Evolutionary conservation across 2,888 invertebrate species (phyloP).

Genomic region (Cheilosia urbana): DNA sequence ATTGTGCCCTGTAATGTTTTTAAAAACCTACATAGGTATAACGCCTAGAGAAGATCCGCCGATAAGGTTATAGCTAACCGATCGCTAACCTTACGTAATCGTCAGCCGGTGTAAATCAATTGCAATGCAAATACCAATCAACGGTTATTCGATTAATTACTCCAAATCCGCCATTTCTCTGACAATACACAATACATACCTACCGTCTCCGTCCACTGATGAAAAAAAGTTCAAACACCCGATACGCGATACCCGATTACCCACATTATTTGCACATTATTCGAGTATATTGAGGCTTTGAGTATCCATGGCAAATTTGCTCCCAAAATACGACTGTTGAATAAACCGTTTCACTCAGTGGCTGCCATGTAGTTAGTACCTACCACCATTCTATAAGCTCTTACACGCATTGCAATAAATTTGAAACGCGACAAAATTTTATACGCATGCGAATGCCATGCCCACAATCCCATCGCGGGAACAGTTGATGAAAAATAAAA

Average conservation of each 20-base stretch:
- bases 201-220: not conserved
- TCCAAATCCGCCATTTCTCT: not conserved
- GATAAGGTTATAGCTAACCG: no score
- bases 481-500: conserved; percentile 28
- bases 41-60: no score
- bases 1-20: no score
- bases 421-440: conserved; percentile 60
- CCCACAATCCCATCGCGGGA: not conserved
- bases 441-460: conserved; percentile 14
- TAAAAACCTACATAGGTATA: no score
- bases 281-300: no score
- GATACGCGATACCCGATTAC: conserved; percentile 50
- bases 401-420: conserved; percentile 64
- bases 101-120: no score
- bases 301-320: conserved; percentile 48
- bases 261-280: conserved; percentile 62
- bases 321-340: conserved; percentile 54
- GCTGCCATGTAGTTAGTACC: not conserved
- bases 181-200: not conserved
- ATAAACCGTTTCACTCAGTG: conserved; percentile 48
- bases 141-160: conserved; percentile 45
- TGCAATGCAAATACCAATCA: conserved; percentile 32
- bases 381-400: conserved; percentile 21
- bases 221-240: conserved; percentile 6
- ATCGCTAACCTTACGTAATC: no score